Evolutionary conservation across 2,113 vertebrate genomes (phyloP), one percentile per base, ranked within the genome.

Genomic region (Vireo altiloquus): DNA sequence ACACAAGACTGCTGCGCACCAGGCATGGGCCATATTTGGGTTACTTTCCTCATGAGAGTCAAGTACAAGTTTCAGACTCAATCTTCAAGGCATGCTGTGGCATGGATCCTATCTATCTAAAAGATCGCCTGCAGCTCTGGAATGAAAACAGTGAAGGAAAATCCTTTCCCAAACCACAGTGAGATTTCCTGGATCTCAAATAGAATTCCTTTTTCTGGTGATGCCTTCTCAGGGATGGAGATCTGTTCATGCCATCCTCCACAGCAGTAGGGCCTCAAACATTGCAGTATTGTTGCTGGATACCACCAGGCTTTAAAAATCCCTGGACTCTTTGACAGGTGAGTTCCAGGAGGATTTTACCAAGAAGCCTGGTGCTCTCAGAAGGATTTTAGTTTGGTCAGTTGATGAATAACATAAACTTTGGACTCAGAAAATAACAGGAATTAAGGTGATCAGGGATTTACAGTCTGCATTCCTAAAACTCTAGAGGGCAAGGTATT

Each of bases 391-490:
- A 37, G 44, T 81, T 90, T 28, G 52, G 56, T 63, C 47, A 47
- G 59, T 42, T 78, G 82, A 87, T 84, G 72, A 87, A 61, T 89
- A 92, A 84, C 42, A 52, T 56, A 91, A 91, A 94, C 28, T 27
- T 60, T 82, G 57, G 52, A 57, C 61, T 94, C 64, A 81, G 72
- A 90, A 89, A 94, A 70, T 87, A 97, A 74, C 49, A 81, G 33
- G 39, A 74, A 71, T 82, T 94, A 75, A 89, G 69, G 69, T 56
- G 85, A 87, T 72, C 72, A 75, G 65, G 72, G 82, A 89, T 96
- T 96, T 93, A 94, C 69, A 92, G 65, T 74, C 92, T 94, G 57
- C 52, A 95, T 94, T 95, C 79, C 82, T 94, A 94, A 92, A 95
- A 94, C 90, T 88, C 88, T 60, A 71, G 79, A 89, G 88, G 39